Evolutionary conservation across 30 jellyfish, hydroid and myxozoan genomes (phyloP), one percentile per base, ranked within the genome.

Genomic region (Chrysaora quinquecirrha): DNA sequence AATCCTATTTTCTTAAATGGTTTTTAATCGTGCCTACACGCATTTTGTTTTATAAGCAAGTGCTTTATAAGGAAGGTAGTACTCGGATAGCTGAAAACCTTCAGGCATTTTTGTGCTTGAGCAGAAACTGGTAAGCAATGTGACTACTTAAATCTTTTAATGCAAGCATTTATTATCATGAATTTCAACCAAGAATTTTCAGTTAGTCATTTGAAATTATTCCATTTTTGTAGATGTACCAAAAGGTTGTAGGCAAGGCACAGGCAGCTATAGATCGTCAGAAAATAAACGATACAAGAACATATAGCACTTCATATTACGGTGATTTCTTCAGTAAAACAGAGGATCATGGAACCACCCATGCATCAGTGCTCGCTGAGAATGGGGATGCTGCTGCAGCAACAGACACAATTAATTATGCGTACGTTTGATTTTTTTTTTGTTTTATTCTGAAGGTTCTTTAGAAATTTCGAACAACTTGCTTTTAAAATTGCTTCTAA

Each of bases 361-460:
- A 95, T 78, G 77, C 71, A 24, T 83, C 98, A 3, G 90, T 95
- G 12, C 81, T 89, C 32, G 98, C 97, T 4, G 96, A 81, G 70
- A 83, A 95, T 48, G 99, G 99, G 0, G 95, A 80, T 33, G 98
- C 99, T 19, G 98, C 93, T 0, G 75, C 97, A 0, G 87, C 96
- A 12, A 95, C 99, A 0, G 73, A 65, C 32, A 89, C 98, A 0
- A 86, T 95, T 68, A 95, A 95, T 71, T 83, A 67, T 28, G 92
- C 56, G 92, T 82, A 34, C 49, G 92, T 80, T 3, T 38, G 6
- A 6, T 38, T 38, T 3, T 38, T 38, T 14, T 38, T 38, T n/a
- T n/a, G n/a, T n/a, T n/a, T n/a, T n/a, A n/a, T n/a, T n/a, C n/a
- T n/a, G n/a, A n/a, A n/a, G n/a, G n/a, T n/a, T n/a, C n/a, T n/a